Evolutionary conservation across 2,888 invertebrate genomes (phyloP).

Genomic region (Microctonus hyperodae): DNA sequence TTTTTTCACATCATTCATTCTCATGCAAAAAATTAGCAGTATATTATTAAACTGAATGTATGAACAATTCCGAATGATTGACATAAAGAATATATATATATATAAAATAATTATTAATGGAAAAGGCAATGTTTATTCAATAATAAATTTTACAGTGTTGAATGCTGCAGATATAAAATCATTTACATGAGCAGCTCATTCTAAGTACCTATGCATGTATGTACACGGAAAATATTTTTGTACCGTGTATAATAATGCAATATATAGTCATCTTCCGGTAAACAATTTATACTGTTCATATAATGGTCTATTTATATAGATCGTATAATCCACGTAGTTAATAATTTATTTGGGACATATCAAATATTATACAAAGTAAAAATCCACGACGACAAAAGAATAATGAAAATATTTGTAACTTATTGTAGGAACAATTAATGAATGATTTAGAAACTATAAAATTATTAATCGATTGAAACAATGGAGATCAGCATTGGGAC

Average conservation of each 20-base stretch:
- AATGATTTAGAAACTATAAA: neutral
- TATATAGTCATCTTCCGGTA: neutral
- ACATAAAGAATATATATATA: neutral
- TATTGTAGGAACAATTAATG: neutral
- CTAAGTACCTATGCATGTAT: neutral
- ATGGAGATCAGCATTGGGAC: neutral
- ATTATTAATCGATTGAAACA: neutral
- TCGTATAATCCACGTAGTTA: neutral
- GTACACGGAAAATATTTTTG: neutral
- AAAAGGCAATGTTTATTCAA: neutral
- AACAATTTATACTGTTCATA: neutral
- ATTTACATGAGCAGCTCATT: neutral
- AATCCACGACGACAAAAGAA: neutral
- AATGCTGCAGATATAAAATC: neutral
- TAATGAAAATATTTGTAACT: neutral
- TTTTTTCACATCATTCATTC: neutral
- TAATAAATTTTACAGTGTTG: neutral
- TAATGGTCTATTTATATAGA: neutral
- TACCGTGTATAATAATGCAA: conserved; percentile 3
- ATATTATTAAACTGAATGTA: neutral
- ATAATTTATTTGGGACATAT: conserved; percentile 1
- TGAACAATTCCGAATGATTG: neutral
- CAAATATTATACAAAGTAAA: conserved; percentile 2
- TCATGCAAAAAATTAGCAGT: neutral
- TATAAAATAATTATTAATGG: neutral